phyloP scores from a whole-genome alignment of 2,797 vertebrate species.

The Anolis apletophallus region DNA sequence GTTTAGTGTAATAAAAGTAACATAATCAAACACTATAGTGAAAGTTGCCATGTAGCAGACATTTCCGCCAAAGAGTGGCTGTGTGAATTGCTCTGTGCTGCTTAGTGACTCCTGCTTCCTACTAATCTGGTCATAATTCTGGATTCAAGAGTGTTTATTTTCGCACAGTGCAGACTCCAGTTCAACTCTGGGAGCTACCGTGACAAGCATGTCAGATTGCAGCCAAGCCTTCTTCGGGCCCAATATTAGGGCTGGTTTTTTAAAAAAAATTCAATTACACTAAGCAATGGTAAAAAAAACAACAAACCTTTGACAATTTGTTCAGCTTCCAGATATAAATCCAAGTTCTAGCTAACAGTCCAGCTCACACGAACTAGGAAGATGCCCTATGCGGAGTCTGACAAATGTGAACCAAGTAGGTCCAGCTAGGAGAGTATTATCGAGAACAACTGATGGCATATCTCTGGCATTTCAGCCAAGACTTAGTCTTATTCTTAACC shows the following conservation, averaged over 20 bases:
- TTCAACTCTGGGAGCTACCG: background rate
- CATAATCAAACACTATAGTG: background rate
- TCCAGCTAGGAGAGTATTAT: background rate
- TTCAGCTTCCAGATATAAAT: too few species aligned
- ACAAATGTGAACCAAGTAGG: background rate
- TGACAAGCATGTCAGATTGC: background rate
- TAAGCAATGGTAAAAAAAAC: background rate
- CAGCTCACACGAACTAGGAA: background rate
- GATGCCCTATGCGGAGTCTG: background rate
- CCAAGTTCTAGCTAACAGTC: too few species aligned
- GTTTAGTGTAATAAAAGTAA: too few species aligned
- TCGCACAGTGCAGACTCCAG: background rate
- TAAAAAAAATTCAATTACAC: background rate
- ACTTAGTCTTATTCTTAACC: background rate
- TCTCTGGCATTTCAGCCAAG: background rate
- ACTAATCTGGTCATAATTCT: background rate
- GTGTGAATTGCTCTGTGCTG: background rate
- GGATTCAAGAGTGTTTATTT: background rate
- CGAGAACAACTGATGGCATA: background rate
- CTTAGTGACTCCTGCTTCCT: background rate
- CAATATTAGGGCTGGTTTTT: background rate
- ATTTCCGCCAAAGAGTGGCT: background rate
- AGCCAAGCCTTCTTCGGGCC: background rate
- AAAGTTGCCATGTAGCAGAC: background rate
- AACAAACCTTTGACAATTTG: background rate